Base-by-base conservation (phyloP, 1,140 invertebrate genomes). In the Aphelinus atriplicis region DNA sequence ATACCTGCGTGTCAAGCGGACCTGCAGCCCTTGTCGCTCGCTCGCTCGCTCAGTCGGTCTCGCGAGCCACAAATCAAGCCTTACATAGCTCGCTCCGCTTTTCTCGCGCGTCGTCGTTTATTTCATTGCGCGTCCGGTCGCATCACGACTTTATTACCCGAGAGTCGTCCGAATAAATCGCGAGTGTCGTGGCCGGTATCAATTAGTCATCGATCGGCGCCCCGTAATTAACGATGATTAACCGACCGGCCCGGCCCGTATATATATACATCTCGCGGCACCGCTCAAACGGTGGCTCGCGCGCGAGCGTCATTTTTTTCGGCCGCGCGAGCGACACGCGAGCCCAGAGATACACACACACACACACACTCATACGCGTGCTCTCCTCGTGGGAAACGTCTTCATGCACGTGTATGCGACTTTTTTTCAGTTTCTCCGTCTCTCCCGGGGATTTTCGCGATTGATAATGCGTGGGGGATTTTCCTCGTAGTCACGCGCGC, bases 221-320 rank as follows among this genome's bases (percentile, higher is more conserved):
- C 81, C 71, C 78, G 80, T 85, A 86, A 86, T 85, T 84, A 86
- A 86, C 79, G 76, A 77, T 83, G 85, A 86, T 85, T 83, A 85
- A 84, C 80, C 82, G 79, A 77, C 79, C 48, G 3, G 1, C 9
- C 9, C n/a, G 1, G 26, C 5, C 45, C 50, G 47, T 65, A 65
- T 53, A 26, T 26, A 26, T 26, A 26, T 26, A 53, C 42, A n/a
- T 65, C 51, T 46, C 63, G 63, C 50, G 63, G 47, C 46, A 2
- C 47, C 2, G 1, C 46, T 63, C 46, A 43, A 7, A 9, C 45
- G 43, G 43, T n/a, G 46, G 61, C 61, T 47, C 46, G 46, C 46
- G 61, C 43, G 43, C 7, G 46, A 47, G 46, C 46, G 10, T 26
- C 3, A 64, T 9, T 48, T 48, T 26, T 48, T 64, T 7, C 46